Conservation (phyloP, 2,888 invertebrate species). For the Sphecodes monilicornis region DNA sequence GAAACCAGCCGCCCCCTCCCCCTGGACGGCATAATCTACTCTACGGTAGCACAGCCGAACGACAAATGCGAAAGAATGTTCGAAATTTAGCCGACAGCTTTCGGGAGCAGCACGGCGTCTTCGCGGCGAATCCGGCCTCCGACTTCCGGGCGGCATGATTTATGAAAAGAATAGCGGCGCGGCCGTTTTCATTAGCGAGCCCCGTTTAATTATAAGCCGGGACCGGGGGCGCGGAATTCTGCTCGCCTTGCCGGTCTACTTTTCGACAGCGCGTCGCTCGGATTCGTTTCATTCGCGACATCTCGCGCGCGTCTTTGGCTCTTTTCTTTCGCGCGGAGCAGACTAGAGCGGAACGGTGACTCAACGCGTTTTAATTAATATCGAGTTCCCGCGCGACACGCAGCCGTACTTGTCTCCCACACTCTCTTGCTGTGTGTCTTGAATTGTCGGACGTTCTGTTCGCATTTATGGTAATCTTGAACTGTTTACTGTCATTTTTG, state of each 20-base stretch:
- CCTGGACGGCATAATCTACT: not conserved
- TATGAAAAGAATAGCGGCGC: conserved; percentile 64
- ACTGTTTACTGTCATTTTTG: not conserved
- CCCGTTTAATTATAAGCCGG: conserved; percentile 71
- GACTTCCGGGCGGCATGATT: conserved; percentile 58
- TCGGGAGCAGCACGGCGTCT: conserved; percentile 41
- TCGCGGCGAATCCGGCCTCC: conserved; percentile 25
- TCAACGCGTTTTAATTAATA: conserved; percentile 59
- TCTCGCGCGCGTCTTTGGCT: conserved; percentile 2
- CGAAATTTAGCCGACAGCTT: conserved; percentile 31
- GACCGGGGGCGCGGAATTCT: conserved; percentile 63
- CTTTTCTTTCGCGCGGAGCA: not conserved
- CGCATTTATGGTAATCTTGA: not conserved
- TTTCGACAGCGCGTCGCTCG: conserved; percentile 47
- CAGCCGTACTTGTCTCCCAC: not conserved
- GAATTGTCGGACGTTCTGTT: not conserved
- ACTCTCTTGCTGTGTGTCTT: not conserved
- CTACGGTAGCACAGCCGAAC: not conserved
- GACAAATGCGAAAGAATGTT: conserved; percentile 20
- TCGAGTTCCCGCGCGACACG: conserved; percentile 35
- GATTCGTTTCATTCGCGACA: conserved; percentile 29
- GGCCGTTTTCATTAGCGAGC: conserved; percentile 68
- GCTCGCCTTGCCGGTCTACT: conserved; percentile 50
- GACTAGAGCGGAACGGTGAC: not conserved
- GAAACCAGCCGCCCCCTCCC: not conserved